phyloP scores from a whole-genome alignment of 1,140 invertebrate genomes.

The Cyclina sinensis region DNA sequence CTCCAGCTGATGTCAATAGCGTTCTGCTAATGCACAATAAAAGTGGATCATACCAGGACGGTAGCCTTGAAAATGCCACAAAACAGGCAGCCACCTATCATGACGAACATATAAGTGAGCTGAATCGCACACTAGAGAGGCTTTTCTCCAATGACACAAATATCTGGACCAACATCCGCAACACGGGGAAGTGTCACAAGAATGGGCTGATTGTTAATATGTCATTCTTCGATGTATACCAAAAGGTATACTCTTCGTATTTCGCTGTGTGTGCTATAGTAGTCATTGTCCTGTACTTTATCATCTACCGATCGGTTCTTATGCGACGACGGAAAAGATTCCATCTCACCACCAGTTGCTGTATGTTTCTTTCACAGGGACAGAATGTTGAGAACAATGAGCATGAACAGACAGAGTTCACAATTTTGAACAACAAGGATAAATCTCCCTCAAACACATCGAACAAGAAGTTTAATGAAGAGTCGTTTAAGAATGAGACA shows the following conservation, averaged over 20 bases:
- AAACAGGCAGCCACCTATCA: not conserved
- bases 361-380: constrained; percentile 64
- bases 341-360: constrained; percentile 67
- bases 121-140: not conserved
- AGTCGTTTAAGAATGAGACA: constrained; percentile 39
- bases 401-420: constrained; percentile 72
- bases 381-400: constrained; percentile 45
- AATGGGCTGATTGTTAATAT: constrained; percentile 69
- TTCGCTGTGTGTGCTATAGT: constrained; percentile 79
- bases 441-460: constrained; percentile 50
- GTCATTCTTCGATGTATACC: constrained; percentile 72
- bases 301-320: constrained; percentile 81
- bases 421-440: constrained; percentile 68
- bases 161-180: constrained; percentile 3
- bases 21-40: not conserved
- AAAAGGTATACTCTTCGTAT: constrained; percentile 78
- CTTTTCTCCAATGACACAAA: constrained; percentile 10
- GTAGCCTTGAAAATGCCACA: not conserved
- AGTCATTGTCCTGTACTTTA: constrained; percentile 80
- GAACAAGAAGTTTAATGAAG: constrained; percentile 18
- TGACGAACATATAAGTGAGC: not conserved
- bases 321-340: constrained; percentile 72
- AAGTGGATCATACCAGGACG: not conserved
- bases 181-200: constrained; percentile 62
- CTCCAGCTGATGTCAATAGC: not conserved